Evolutionary conservation across 2,888 invertebrate genomes (phyloP).

Genomic region (Drosophila neotestacea): DNA sequence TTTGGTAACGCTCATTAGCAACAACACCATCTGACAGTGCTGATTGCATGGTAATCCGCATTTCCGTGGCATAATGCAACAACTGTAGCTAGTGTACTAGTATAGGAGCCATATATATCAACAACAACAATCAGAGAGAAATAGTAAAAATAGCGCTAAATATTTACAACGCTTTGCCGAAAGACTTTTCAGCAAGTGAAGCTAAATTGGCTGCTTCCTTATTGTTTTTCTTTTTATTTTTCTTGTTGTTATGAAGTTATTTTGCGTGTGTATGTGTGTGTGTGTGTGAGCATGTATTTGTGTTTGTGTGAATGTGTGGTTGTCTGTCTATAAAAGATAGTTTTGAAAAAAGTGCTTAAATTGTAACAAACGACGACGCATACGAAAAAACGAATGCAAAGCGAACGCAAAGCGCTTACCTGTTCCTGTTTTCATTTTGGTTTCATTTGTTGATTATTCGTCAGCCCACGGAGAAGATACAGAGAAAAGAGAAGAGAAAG

Average conservation of each 20-base stretch:
- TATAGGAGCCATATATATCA: slow-evolving; percentile 30
- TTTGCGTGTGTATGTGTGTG: slow-evolving; percentile 35
- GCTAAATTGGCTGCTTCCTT: slow-evolving; percentile 66
- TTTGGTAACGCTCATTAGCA: slow-evolving; percentile 12
- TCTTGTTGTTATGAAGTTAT: slow-evolving; percentile 50
- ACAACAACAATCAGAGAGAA: slow-evolving; percentile 43
- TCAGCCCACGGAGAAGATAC: slow-evolving; percentile 37
- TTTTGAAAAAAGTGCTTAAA: slow-evolving; percentile 77
- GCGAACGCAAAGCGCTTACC: slow-evolving; percentile 69
- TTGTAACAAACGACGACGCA: slow-evolving; percentile 71
- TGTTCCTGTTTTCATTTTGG: slow-evolving; percentile 65
- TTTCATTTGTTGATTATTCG: slow-evolving; percentile 33
- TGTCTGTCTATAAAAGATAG: slow-evolving; percentile 65
- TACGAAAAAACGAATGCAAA: slow-evolving; percentile 65
- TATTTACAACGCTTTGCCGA: slow-evolving; percentile 69
- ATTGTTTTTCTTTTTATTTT: slow-evolving; percentile 42
- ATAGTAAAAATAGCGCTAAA: slow-evolving; percentile 60
- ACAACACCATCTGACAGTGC: slow-evolving; percentile 16
- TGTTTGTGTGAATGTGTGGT: slow-evolving; percentile 22
- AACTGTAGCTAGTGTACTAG: slow-evolving; percentile 36
- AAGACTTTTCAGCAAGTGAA: slow-evolving; percentile 57
- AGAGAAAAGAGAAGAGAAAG: slow-evolving; percentile 5
- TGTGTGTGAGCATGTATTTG: slow-evolving; percentile 27
- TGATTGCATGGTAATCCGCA: slow-evolving; percentile 29
- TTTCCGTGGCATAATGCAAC: slow-evolving; percentile 40